These are phyloP conservation scores for Sus cebifrons DNA, from an alignment of 2,797 vertebrate genomes.

Conservation along the genomic window DNA sequence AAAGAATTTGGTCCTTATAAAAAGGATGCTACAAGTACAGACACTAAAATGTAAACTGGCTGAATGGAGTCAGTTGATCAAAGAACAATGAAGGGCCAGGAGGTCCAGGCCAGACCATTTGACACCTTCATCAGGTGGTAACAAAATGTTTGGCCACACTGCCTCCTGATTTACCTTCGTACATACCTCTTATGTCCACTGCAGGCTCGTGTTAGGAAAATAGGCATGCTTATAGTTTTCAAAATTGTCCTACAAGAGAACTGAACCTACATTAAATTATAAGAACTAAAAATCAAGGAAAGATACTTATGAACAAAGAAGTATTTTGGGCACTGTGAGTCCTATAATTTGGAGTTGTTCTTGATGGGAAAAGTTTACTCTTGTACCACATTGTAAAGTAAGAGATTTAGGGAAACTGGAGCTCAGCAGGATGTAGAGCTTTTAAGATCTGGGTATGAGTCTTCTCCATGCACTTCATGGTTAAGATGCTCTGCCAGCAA, in stretches of 20 bases:
- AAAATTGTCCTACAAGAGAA: background rate
- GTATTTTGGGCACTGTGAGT: background rate
- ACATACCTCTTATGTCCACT: background rate
- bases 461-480: background rate
- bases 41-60: background rate
- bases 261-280: background rate
- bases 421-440: background rate
- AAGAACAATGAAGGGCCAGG: background rate
- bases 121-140: background rate
- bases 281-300: slow-evolving; percentile 20
- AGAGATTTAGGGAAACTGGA: background rate
- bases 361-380: background rate
- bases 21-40: background rate
- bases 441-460: background rate
- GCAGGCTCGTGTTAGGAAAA: background rate
- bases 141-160: background rate
- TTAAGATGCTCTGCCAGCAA: background rate
- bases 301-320: background rate
- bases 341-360: background rate
- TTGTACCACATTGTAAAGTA: background rate
- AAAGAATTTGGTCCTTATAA: background rate
- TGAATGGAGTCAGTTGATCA: background rate
- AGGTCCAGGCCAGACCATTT: background rate
- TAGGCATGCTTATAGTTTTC: background rate
- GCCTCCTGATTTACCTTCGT: background rate